Conservation (phyloP, 2,797 vertebrate species). For the Chelmon rostratus region DNA sequence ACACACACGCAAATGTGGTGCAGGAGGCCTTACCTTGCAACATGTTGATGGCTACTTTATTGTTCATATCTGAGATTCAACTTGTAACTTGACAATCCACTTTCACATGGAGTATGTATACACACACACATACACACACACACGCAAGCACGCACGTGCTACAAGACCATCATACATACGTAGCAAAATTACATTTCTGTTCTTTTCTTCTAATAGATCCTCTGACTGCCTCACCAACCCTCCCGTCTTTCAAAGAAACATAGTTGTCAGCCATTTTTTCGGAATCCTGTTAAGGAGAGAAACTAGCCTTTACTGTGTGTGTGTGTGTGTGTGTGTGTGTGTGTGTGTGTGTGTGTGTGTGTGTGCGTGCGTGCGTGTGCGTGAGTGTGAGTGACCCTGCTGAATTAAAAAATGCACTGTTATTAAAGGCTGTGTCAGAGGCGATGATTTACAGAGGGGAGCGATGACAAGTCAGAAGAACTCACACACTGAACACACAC, state of each 20-base stretch:
- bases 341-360: slow-evolving; percentile 28
- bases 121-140: slow-evolving; percentile 28
- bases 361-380: slow-evolving; percentile 24
- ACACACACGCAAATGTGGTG: slow-evolving; percentile 23
- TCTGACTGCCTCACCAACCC: slow-evolving; percentile 29
- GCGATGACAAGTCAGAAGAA: slow-evolving; percentile 89
- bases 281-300: slow-evolving; percentile 52
- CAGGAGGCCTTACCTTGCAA: slow-evolving; percentile 40
- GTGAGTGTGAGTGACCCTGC: slow-evolving; percentile 71
- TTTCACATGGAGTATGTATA: slow-evolving; percentile 42
- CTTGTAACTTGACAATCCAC: slow-evolving; percentile 20
- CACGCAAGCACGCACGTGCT: slow-evolving; percentile 17
- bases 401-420: slow-evolving; percentile 89
- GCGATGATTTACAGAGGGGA: slow-evolving; percentile 88
- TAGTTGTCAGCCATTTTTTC: slow-evolving; percentile 65
- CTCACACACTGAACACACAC: slow-evolving; percentile 81
- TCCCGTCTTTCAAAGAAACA: slow-evolving; percentile 34
- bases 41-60: slow-evolving; percentile 57
- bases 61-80: slow-evolving; percentile 54
- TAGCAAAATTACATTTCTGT: slow-evolving; percentile 48
- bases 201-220: slow-evolving; percentile 63
- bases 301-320: slow-evolving; percentile 29
- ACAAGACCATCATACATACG: slow-evolving; percentile 5
- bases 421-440: slow-evolving; percentile 88
- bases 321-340: slow-evolving; percentile 45